These are phyloP conservation scores for Bradypodion ventrale DNA, from an alignment of 2,797 vertebrate genomes.

Conservation along the genomic window DNA sequence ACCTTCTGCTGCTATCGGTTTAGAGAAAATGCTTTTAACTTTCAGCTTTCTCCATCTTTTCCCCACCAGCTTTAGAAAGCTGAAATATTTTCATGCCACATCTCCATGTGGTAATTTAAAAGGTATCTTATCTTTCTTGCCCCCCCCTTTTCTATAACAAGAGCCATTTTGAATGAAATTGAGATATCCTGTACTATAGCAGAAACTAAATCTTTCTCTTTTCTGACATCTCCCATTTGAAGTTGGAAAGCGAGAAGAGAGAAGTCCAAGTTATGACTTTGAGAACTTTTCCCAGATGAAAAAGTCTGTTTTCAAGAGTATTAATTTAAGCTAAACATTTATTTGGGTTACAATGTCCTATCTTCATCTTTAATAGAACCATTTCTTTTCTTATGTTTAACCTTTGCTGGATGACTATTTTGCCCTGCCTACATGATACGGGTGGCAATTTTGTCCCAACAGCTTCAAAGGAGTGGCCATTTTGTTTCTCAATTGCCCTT, in stretches of 20 bases:
- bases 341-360: conserved; percentile 58
- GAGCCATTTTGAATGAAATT: conserved; percentile 35
- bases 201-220: conserved; percentile 22
- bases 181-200: conserved; percentile 2
- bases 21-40: conserved; percentile 39
- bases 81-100: conserved; percentile 38
- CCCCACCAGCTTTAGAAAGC: background rate
- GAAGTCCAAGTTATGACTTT: conserved; percentile 59
- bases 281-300: conserved; percentile 51
- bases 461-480: too few relatives aligned
- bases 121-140: conserved; percentile 33
- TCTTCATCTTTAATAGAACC: conserved; percentile 57
- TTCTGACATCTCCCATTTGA: conserved; percentile 10
- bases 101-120: conserved; percentile 12
- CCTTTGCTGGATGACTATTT: too few relatives aligned
- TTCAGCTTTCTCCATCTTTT: conserved; percentile 35
- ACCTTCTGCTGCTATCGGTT: conserved; percentile 19
- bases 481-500: too few relatives aligned
- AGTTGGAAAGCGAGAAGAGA: background rate
- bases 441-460: too few relatives aligned
- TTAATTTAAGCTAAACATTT: conserved; percentile 64
- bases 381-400: conserved; percentile 64
- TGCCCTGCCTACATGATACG: too few relatives aligned
- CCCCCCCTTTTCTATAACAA: conserved; percentile 34
- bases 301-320: conserved; percentile 43